Conservation (phyloP, 2,797 vertebrate genomes). For the Falco peregrinus region DNA sequence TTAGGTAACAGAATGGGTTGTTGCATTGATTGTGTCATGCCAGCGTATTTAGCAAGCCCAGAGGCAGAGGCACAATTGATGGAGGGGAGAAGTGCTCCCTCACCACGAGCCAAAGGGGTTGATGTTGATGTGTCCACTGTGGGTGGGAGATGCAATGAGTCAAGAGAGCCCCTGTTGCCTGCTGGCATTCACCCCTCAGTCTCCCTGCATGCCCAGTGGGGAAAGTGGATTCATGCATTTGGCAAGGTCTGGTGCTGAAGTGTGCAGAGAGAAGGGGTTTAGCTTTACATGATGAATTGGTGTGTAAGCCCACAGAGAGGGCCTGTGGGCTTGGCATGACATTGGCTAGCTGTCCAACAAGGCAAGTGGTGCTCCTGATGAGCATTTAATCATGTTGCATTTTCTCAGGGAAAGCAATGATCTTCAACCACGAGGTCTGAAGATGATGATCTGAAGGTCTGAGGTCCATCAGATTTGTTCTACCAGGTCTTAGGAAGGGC, state of each 20-base stretch:
- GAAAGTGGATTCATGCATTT: background rate
- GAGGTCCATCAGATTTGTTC: background rate
- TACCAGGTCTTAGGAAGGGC: background rate
- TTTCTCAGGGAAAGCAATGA: background rate
- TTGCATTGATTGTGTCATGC: no score
- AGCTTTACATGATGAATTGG: background rate
- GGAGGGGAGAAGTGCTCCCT: background rate
- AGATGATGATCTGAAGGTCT: background rate
- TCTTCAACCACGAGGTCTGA: background rate
- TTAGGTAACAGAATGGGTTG: background rate
- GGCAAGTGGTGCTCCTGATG: background rate
- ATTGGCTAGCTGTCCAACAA: background rate
- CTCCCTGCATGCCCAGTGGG: background rate
- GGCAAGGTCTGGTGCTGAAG: background rate
- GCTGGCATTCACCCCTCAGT: background rate
- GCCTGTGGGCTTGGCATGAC: background rate
- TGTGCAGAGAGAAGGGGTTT: background rate
- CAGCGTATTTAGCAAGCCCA: background rate
- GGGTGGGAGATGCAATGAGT: background rate
- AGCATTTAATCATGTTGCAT: background rate
- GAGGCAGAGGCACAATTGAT: background rate
- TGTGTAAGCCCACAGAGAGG: background rate
- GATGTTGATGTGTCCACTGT: accelerated
- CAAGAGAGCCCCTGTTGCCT: accelerated
- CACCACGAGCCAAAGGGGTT: background rate